These are phyloP conservation scores for Pipistrellus pipistrellus DNA, from an alignment of 2,797 vertebrate species.

Conservation along the genomic window DNA sequence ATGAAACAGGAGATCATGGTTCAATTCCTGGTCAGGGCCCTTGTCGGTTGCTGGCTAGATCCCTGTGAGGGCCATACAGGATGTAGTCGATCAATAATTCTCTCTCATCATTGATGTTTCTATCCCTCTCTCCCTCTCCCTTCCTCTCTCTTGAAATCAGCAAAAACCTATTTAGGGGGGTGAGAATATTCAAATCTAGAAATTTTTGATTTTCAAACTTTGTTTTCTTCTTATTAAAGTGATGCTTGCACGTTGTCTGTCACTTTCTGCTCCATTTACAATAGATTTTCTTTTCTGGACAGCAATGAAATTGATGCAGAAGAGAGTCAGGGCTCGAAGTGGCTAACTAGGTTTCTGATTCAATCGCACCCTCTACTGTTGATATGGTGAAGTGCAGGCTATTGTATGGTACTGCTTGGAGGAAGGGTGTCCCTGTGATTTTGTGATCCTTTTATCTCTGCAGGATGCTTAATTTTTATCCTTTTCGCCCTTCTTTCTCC, in stretches of 20 bases:
- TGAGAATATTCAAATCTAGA: neutral
- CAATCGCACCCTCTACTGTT: conserved; percentile 65
- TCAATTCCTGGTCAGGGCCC: too few species aligned
- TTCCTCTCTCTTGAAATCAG: too few species aligned
- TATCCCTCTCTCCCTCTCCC: too few species aligned
- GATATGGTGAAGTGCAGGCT: neutral
- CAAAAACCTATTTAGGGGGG: too few species aligned
- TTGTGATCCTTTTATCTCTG: neutral
- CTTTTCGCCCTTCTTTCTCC: neutral
- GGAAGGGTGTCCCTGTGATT: neutral
- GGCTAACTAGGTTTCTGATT: conserved; percentile 19
- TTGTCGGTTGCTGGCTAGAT: too few species aligned
- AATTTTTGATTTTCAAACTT: conserved; percentile 1
- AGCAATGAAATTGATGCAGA: neutral
- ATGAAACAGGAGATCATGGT: too few species aligned
- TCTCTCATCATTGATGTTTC: too few species aligned
- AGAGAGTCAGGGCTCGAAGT: neutral
- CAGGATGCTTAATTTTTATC: neutral
- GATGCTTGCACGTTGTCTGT: neutral
- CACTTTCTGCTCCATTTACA: neutral
- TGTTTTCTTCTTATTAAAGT: neutral
- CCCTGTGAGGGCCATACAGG: too few species aligned
- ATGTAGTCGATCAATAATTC: too few species aligned
- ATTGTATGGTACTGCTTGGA: neutral
- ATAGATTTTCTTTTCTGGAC: neutral